Evolutionary conservation across 2,888 invertebrate species (phyloP).

Genomic region (Drosophila lacicola): DNA sequence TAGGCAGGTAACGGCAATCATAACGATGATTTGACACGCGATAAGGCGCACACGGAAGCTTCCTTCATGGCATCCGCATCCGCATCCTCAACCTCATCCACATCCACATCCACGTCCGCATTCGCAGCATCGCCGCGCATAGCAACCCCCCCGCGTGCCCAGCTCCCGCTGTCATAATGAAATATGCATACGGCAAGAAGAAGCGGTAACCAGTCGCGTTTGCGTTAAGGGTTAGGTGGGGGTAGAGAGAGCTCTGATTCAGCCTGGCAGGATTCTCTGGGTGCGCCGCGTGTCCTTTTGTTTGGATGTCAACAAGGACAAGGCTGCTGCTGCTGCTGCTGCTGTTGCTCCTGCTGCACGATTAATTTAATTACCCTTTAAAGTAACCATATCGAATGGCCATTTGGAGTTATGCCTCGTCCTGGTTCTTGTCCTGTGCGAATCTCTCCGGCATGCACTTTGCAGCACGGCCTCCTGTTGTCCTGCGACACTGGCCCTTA

Average conservation of each 20-base stretch:
- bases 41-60: constrained; percentile 59
- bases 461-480: constrained; percentile 36
- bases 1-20: constrained; percentile 67
- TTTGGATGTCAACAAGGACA: constrained; percentile 65
- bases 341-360: constrained; percentile 48
- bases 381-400: constrained; percentile 83
- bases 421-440: constrained; percentile 13
- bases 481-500: constrained; percentile 34
- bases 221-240: neutral
- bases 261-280: constrained; percentile 14
- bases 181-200: constrained; percentile 68
- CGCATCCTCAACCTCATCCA: constrained; percentile 9
- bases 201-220: constrained; percentile 32
- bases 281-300: constrained; percentile 65
- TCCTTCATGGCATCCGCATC: constrained; percentile 26
- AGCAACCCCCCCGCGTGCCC: constrained; percentile 30
- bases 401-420: constrained; percentile 66
- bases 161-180: constrained; percentile 65
- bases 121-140: constrained; percentile 12
- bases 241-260: constrained; percentile 20
- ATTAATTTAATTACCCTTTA: constrained; percentile 84
- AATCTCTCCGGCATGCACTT: constrained; percentile 39
- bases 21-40: constrained; percentile 83
- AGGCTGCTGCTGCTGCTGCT: constrained; percentile 26
- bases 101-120: neutral